Evolutionary conservation across 2,113 vertebrate genomes (phyloP), one percentile per base, ranked within the genome.

Genomic region (Anthoscopus minutus): DNA sequence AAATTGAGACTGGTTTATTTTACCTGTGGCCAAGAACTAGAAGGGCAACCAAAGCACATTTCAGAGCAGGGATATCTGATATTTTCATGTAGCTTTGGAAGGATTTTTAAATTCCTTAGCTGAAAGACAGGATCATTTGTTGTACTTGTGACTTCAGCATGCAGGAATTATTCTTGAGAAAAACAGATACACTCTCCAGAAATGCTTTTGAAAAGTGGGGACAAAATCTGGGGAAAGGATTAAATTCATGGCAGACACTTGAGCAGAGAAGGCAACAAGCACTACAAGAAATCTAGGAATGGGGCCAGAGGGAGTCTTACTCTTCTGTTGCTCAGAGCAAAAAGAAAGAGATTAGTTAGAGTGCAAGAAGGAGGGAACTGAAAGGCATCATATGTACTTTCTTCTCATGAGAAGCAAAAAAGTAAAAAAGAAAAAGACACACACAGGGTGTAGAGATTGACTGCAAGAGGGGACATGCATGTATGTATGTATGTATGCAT

Each of bases 101-200:
- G 12, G 57, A 37, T 67, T 94, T 85, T 91, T 56, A 69, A 81
- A 94, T 93, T 89, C 93, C 37, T 53, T 53, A 79, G 64, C 70
- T 82, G 78, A 85, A 88, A 58, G 81, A 92, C 78, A 72, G 61
- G 50, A 89, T 82, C 50, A 53, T 91, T 95, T 89, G 53, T 74
- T 84, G 37, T 77, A 73, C 47, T 86, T 86, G 81, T 89, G 85
- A 95, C 87, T 86, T 92, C 89, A 93, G 54, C 86, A 54, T 23
- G 16, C 28, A 92, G 91, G 80, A 93, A 93, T 85, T 96, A 89
- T 64, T 87, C 64, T 82, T 85, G 15, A 82, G 58, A 69, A 91
- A 95, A 95, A 80, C 74, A 87, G 78, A 81, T 35, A 60, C 15
- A 13, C 10, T 45, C 50, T 93, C 71, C 71, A 93, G 90, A 79